These are phyloP conservation scores for Drosophila barbarae DNA, from an alignment of 2,888 invertebrate genomes.

Conservation along the genomic window DNA sequence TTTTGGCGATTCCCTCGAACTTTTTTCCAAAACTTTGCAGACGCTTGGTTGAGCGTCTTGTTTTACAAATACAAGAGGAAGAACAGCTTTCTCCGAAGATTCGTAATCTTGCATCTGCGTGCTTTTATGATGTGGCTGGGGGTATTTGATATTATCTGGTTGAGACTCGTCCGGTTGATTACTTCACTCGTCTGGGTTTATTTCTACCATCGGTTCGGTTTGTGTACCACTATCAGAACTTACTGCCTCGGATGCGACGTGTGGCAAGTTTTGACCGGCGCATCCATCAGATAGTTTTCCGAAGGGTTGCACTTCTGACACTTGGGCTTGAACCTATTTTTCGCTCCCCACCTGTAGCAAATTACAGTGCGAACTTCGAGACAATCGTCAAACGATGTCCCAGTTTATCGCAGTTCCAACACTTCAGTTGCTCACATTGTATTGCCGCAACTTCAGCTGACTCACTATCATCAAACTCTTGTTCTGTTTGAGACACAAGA, in stretches of 20 bases:
- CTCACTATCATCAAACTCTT: no score
- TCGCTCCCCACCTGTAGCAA: slow-evolving; percentile 3
- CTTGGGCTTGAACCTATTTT: neutral
- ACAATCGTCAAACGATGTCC: slow-evolving; percentile 7
- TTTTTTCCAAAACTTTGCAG: neutral
- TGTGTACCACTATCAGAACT: neutral
- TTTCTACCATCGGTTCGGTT: neutral
- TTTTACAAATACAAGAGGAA: neutral
- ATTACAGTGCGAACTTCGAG: neutral
- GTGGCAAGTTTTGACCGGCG: neutral
- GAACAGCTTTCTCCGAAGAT: neutral
- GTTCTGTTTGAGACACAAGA: no score
- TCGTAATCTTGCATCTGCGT: neutral
- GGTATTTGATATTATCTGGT: neutral
- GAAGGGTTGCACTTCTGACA: slow-evolving; percentile 2
- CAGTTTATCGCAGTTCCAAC: no score
- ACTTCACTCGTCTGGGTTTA: neutral
- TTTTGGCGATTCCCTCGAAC: neutral
- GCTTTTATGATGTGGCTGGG: slow-evolving; percentile 2
- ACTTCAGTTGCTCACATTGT: no score
- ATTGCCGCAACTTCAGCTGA: no score
- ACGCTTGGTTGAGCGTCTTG: neutral
- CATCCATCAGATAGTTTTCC: slow-evolving; percentile 5
- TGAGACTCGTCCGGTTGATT: neutral
- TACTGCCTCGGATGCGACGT: slow-evolving; percentile 1